These are phyloP conservation scores for Stenopsyche tienmushanensis DNA, from an alignment of 1,140 invertebrate genomes.

Conservation along the genomic window DNA sequence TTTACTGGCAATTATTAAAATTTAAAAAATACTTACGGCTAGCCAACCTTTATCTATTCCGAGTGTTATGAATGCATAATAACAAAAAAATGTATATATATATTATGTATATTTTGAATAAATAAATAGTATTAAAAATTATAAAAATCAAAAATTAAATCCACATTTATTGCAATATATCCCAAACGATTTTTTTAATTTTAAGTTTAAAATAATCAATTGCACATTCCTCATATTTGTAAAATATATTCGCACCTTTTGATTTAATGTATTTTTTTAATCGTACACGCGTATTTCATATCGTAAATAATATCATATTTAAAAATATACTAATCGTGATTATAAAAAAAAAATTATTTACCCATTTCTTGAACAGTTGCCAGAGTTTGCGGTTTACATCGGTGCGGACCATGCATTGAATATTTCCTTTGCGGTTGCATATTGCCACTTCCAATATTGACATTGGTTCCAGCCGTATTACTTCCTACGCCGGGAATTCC, in stretches of 20 bases:
- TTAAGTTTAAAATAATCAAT: no score
- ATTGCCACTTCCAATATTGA: conserved; percentile 1
- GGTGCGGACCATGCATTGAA: conserved; percentile 49
- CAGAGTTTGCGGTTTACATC: conserved; percentile 52
- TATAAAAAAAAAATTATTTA: no score
- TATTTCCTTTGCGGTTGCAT: conserved; percentile 48
- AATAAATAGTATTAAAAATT: no score
- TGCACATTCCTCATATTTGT: no score
- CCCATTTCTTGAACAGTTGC: conserved; percentile 57
- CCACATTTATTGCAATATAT: not conserved
- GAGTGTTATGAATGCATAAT: not conserved
- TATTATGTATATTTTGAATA: no score
- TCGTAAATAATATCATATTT: no score
- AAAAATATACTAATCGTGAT: no score
- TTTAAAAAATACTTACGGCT: not conserved
- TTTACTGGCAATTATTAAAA: not conserved
- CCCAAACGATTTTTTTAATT: no score
- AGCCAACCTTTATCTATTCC: not conserved
- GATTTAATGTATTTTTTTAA: no score
- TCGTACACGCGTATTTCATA: no score
- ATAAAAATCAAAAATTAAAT: not conserved
- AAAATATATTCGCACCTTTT: no score
- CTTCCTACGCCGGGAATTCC: not conserved
- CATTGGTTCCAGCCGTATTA: not conserved
- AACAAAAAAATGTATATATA: not conserved